Evolutionary conservation across 37 sponge, comb jelly and placozoan genomes (phyloP).

Genomic region (Spongilla lacustris): DNA sequence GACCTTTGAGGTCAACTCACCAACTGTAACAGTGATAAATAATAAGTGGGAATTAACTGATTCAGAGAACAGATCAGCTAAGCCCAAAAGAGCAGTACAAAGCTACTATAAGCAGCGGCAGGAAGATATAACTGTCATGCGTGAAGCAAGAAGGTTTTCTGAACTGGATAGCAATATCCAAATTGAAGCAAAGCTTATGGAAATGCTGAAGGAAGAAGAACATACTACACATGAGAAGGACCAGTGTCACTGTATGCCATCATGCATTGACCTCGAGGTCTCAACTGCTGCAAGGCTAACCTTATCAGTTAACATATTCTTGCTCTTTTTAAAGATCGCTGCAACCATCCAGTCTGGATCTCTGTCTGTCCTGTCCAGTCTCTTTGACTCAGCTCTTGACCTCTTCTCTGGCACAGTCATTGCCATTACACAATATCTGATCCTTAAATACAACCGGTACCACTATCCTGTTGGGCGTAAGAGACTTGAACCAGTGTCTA

Average conservation of each 20-base stretch:
- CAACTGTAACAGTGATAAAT: not conserved
- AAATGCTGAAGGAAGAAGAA: not conserved
- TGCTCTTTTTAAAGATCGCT: slow-evolving; percentile 40
- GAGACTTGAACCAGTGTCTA: slow-evolving; percentile 63
- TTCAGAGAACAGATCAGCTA: too few relatives aligned
- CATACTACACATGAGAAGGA: not conserved
- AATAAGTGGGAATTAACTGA: too few relatives aligned
- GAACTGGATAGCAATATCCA: not conserved
- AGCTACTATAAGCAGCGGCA: slow-evolving; percentile 20
- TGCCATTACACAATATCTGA: slow-evolving; percentile 37
- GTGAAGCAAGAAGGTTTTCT: slow-evolving; percentile 26
- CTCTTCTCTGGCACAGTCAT: slow-evolving; percentile 59
- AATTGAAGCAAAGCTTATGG: not conserved
- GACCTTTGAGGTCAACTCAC: not conserved
- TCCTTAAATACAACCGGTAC: slow-evolving; percentile 27
- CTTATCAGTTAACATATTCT: slow-evolving; percentile 47
- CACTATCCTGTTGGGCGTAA: slow-evolving; percentile 54
- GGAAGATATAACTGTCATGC: slow-evolving; percentile 25
- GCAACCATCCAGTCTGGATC: slow-evolving; percentile 61
- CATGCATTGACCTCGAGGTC: slow-evolving; percentile 25
- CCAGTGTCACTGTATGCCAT: not conserved
- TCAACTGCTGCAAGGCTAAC: slow-evolving; percentile 38
- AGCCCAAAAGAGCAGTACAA: slow-evolving; percentile 12
- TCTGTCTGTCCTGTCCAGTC: slow-evolving; percentile 55
- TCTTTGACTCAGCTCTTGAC: slow-evolving; percentile 60